A percentile compares a stretch with the other conserved stretches of the same genome.
Conservation (phyloP, 2,797 vertebrate species). For the Peromyscus attwateri region DNA sequence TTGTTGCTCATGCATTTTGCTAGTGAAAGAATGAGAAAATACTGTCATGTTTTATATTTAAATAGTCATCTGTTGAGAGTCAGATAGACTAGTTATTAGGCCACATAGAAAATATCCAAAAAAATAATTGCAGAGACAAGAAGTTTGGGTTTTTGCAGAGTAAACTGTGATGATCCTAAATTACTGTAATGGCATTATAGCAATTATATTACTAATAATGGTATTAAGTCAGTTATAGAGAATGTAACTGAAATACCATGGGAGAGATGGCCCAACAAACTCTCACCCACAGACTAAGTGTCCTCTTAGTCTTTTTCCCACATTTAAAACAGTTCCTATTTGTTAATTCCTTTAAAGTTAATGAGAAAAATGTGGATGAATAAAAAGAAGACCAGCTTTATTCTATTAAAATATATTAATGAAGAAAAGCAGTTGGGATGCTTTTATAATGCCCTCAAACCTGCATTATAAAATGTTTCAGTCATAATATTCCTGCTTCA, state of each 20-base stretch:
- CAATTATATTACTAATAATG: neutral
- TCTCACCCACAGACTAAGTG: neutral
- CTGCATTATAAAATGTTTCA: neutral
- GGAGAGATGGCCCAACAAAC: neutral
- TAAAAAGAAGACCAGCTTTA: neutral
- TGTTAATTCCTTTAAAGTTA: neutral
- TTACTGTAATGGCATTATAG: neutral
- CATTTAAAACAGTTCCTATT: neutral
- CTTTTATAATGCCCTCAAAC: neutral
- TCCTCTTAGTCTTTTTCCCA: neutral
- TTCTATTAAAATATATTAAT: constrained; percentile 15
- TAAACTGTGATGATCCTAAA: neutral
- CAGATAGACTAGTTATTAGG: neutral
- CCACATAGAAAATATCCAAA: neutral
- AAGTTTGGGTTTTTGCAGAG: neutral
- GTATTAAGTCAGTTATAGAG: neutral
- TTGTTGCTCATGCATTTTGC: neutral
- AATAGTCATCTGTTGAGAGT: neutral
- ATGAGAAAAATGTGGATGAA: neutral
- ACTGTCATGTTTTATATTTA: neutral
- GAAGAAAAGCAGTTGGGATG: neutral
- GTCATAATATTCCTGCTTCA: neutral
- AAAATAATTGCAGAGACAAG: neutral
- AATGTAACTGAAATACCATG: neutral
- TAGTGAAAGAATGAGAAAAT: neutral